Evolutionary conservation across 2,888 invertebrate species (phyloP).

Genomic region (Oscheius sp.): DNA sequence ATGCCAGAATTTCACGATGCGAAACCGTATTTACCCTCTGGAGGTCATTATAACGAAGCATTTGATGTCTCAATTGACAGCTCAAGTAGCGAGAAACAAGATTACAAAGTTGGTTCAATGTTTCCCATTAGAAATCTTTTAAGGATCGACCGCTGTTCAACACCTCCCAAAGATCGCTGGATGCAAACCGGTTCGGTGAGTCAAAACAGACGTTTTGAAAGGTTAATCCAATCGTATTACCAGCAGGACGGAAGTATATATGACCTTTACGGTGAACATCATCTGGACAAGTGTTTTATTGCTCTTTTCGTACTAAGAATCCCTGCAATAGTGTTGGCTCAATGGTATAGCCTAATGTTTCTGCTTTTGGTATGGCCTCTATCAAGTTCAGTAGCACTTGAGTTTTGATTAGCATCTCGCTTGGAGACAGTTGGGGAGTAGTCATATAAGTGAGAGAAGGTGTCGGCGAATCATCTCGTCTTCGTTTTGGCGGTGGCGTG

Average conservation of each 20-base stretch:
- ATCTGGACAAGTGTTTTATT: not conserved
- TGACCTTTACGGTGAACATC: too few species aligned
- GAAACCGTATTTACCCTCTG: slow-evolving; percentile 42
- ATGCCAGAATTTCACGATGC: slow-evolving; percentile 53
- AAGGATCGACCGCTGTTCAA: slow-evolving; percentile 10
- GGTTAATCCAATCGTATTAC: too few species aligned
- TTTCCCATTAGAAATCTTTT: not conserved
- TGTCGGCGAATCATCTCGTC: slow-evolving; percentile 18
- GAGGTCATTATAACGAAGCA: slow-evolving; percentile 46
- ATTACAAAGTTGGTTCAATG: slow-evolving; percentile 2
- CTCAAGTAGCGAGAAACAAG: slow-evolving; percentile 25
- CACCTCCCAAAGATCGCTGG: slow-evolving; percentile 12
- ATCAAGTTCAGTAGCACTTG: slow-evolving; percentile 18
- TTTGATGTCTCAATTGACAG: slow-evolving; percentile 51
- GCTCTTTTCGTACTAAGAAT: slow-evolving; percentile 2
- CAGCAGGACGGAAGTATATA: too few species aligned
- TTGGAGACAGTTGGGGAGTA: not conserved
- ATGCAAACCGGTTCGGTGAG: slow-evolving; percentile 23
- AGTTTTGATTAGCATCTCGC: slow-evolving; percentile 17
- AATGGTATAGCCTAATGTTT: slow-evolving; percentile 16
- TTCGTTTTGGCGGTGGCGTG: slow-evolving; percentile 3
- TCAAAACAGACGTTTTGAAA: not conserved
- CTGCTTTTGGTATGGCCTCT: slow-evolving; percentile 31
- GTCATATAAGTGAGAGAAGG: slow-evolving; percentile 17
- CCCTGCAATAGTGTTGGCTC: slow-evolving; percentile 13